A percentile compares a stretch with the other conserved stretches of the same genome.
These are phyloP conservation scores for Sclerodermus sp. DNA, from an alignment of 2,888 invertebrate genomes.

Conservation along the genomic window DNA sequence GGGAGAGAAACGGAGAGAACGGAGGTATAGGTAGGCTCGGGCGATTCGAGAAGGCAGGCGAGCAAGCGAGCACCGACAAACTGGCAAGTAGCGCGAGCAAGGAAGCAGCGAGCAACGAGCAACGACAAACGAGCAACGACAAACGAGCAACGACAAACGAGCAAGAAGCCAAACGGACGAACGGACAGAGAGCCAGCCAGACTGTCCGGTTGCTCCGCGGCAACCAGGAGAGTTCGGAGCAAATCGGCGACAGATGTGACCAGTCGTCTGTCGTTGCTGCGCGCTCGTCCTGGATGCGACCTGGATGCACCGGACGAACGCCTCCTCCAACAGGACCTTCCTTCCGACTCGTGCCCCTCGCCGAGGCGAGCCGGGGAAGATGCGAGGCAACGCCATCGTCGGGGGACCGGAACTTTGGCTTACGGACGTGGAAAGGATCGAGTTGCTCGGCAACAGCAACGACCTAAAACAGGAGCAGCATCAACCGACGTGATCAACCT, in stretches of 20 bases:
- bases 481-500: too few species aligned
- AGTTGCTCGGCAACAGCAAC: too few species aligned
- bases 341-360: too few species aligned
- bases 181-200: constrained; percentile 4
- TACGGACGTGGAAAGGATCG: too few species aligned
- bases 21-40: constrained; percentile 7
- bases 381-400: too few species aligned
- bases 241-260: constrained; percentile 38
- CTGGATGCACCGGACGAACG: too few species aligned
- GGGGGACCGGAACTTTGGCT: too few species aligned
- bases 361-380: too few species aligned
- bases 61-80: constrained; percentile 10
- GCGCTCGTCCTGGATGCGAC: too few species aligned
- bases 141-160: constrained; percentile 10
- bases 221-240: constrained; percentile 19
- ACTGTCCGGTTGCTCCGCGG: constrained; percentile 7
- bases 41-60: constrained; percentile 19
- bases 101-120: not conserved
- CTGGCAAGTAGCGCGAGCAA: constrained; percentile 10
- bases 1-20: constrained; percentile 12
- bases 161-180: constrained; percentile 11
- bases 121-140: too few species aligned
- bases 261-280: constrained; percentile 37
- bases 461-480: too few species aligned
- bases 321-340: too few species aligned